phyloP scores from a whole-genome alignment of 2,797 vertebrate species.

The Arrhamphus sclerolepis region DNA sequence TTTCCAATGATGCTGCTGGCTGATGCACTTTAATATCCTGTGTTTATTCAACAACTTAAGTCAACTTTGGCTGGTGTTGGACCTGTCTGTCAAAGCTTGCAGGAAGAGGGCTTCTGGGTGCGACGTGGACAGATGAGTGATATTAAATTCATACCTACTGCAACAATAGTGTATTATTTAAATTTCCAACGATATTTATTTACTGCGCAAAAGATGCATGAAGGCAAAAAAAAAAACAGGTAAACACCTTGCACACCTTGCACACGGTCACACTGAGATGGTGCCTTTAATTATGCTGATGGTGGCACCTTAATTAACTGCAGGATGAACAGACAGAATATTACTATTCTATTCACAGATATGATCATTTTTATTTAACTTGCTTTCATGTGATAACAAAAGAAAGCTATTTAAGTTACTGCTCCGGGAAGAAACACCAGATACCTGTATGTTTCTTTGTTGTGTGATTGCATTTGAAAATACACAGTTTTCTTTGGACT shows the following conservation, averaged over 20 bases:
- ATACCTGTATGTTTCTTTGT: conserved; percentile 12
- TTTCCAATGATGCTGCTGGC: conserved; percentile 31
- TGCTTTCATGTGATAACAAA: background rate
- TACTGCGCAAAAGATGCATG: conserved; percentile 5
- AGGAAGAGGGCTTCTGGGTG: conserved; percentile 22
- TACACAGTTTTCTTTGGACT: conserved; percentile 18
- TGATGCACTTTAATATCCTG: conserved; percentile 55
- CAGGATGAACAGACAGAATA: no score
- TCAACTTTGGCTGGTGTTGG: conserved; percentile 29
- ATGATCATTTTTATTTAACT: no score
- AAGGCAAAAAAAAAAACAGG: conserved; percentile 9
- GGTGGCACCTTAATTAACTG: no score
- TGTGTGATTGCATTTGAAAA: background rate
- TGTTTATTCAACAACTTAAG: conserved; percentile 35
- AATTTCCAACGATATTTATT: conserved; percentile 23
- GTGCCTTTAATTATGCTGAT: no score
- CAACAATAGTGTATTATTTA: conserved; percentile 11
- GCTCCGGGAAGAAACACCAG: background rate
- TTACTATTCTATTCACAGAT: no score
- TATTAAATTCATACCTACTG: conserved; percentile 41
- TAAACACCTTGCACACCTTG: background rate
- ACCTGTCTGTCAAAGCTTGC: conserved; percentile 44
- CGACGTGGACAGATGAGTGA: conserved; percentile 24
- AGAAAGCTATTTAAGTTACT: background rate
- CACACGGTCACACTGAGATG: no score